Base-by-base conservation (phyloP, 2,888 invertebrate genomes). In the Steinernema hermaphroditum region DNA sequence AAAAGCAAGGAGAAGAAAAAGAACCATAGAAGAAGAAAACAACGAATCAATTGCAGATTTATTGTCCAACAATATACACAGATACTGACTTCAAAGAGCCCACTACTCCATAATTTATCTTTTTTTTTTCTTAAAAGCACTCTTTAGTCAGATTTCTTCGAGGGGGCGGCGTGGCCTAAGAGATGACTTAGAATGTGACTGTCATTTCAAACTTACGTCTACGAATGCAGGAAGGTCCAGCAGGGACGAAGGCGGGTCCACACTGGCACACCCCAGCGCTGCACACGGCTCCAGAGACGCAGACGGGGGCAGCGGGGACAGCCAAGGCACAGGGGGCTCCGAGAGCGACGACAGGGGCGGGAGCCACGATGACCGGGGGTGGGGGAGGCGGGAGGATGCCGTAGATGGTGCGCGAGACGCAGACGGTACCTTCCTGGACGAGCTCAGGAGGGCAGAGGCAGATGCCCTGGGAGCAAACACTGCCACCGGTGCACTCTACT, bases 401-500 rank as follows among this genome's bases (percentile, higher is more conserved):
- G 80, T 84, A 84, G 77, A 84, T 80, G 75, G 83, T 85, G 44
- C 85, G 77, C 54, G 83, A 80, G 57, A 85, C 85, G 73, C 85
- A 85, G 73, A 85, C 85, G 70, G 85, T 84, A 57, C 85, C 85
- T 72, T 85, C 84, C 77, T 85, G 85, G 70, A 85, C 80, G 69
- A 85, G 78, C 76, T 85, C 85, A 72, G 85, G 85, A 68, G 85
- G 84, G 78, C 85, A 85, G 74, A 85, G 77, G 76, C 85, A 85
- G 41, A 85, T 82, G 73, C 85, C 85, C 74, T 82, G 81, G 62
- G 84, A 84, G 81, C 85, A 85, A 69, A 85, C 84, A 29, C 82
- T 82, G 69, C 85, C 85, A 68, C 85, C 85, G 70, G 85, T 85
- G 78, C 85, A 85, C 76, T 85, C 85, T 73, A 85, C 85, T 80